These are phyloP conservation scores for Bettongia penicillata DNA, from an alignment of 2,113 vertebrate genomes.

Conservation along the genomic window DNA sequence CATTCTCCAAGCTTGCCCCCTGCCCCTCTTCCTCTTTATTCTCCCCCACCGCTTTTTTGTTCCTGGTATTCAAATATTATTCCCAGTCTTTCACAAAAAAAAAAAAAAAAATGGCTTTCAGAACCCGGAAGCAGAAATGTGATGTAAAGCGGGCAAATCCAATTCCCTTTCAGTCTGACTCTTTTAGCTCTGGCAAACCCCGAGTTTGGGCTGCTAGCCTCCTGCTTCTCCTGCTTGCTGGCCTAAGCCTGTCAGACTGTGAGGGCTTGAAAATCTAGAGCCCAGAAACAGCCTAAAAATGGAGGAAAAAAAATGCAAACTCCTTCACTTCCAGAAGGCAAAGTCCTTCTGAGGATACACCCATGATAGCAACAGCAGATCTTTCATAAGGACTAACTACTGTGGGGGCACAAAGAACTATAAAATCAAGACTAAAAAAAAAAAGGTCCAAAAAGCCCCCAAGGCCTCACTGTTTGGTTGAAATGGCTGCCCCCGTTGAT, in stretches of 20 bases:
- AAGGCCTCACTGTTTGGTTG: neutral
- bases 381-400: neutral
- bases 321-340: neutral
- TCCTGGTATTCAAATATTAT: neutral
- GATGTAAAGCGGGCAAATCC: neutral
- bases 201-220: neutral
- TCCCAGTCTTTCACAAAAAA: neutral
- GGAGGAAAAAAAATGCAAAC: neutral
- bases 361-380: neutral
- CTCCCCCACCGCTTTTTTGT: neutral
- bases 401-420: neutral
- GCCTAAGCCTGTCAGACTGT: neutral
- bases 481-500: neutral
- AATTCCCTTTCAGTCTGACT: neutral
- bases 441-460: neutral
- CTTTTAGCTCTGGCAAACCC: neutral
- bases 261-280: neutral
- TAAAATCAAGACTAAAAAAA: neutral
- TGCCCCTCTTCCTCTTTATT: neutral
- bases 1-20: neutral
- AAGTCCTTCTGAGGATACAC: neutral
- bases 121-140: neutral
- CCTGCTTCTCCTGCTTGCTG: neutral
- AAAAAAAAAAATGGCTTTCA: neutral
- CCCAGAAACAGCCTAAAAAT: neutral